Evolutionary conservation across 2,888 invertebrate genomes (phyloP).

Genomic region (Habrosyne pyritoides): DNA sequence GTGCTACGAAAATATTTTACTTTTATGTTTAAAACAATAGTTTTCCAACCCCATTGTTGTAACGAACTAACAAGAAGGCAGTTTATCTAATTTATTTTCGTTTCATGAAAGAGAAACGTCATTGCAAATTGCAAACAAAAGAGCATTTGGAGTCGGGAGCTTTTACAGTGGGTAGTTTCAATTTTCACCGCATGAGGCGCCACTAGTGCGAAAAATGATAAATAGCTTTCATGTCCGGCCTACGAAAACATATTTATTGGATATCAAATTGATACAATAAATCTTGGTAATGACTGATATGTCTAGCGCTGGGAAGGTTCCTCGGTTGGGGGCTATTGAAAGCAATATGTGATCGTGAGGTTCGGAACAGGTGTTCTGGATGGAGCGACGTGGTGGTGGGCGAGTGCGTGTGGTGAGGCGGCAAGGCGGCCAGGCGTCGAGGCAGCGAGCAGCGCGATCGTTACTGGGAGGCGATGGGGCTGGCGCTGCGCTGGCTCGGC

Average conservation of each 20-base stretch:
- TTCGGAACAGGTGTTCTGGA: constrained; percentile 37
- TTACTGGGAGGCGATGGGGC: constrained; percentile 31
- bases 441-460: constrained; percentile 40
- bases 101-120: constrained; percentile 35
- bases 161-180: constrained; percentile 32
- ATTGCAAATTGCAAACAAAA: constrained; percentile 36
- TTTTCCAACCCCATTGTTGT: not conserved
- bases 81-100: constrained; percentile 20
- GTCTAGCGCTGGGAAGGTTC: not conserved
- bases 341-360: constrained; percentile 20
- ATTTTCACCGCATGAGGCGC: constrained; percentile 48
- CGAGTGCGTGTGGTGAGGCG: constrained; percentile 23
- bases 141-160: constrained; percentile 30
- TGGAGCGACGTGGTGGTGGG: constrained; percentile 12
- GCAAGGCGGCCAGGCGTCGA: constrained; percentile 20
- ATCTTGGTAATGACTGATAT: constrained; percentile 3
- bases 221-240: constrained; percentile 21
- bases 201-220: constrained; percentile 32
- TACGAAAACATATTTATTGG: constrained; percentile 31
- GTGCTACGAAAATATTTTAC: not conserved
- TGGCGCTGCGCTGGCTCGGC: constrained; percentile 14
- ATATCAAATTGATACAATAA: constrained; percentile 10
- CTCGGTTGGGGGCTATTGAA: not conserved
- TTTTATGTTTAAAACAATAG: constrained; percentile 2
- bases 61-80: not conserved